These are phyloP conservation scores for Tetrao urogallus DNA, from an alignment of 2,113 vertebrate genomes.

Conservation along the genomic window DNA sequence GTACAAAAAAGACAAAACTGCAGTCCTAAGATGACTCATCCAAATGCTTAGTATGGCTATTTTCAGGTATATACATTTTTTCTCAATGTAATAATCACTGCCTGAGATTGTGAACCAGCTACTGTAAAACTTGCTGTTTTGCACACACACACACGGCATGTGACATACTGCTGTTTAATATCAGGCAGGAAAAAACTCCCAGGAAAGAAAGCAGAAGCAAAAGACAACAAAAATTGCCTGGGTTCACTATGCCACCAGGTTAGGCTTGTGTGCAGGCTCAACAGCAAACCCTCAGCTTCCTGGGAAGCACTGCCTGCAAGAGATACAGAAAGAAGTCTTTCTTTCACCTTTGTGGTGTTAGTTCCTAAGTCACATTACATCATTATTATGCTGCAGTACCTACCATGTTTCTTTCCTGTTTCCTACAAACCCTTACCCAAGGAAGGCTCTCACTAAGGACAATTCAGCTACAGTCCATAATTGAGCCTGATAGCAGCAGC, in stretches of 20 bases:
- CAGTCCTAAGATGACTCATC: neutral
- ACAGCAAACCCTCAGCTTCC: neutral
- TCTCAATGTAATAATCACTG: neutral
- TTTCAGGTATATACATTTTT: neutral
- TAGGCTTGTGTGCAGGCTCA: neutral
- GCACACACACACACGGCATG: no score
- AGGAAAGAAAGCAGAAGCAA: neutral
- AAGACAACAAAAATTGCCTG: neutral
- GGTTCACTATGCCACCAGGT: rapidly evolving
- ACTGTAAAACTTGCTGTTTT: neutral
- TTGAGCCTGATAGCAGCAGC: neutral
- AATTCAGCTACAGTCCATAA: neutral
- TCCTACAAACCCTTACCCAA: neutral
- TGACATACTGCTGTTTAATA: neutral
- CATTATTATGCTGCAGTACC: neutral
- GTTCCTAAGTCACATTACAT: neutral
- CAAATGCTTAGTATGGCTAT: neutral
- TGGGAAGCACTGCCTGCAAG: neutral
- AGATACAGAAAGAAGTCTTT: neutral
- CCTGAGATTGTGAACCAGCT: neutral
- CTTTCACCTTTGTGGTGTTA: neutral
- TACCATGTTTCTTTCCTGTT: neutral
- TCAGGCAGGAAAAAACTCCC: neutral
- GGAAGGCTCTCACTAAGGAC: neutral
- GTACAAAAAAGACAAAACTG: neutral